Evolutionary conservation across 2,888 invertebrate species (phyloP).

Genomic region (Schizotus pectinicornis): DNA sequence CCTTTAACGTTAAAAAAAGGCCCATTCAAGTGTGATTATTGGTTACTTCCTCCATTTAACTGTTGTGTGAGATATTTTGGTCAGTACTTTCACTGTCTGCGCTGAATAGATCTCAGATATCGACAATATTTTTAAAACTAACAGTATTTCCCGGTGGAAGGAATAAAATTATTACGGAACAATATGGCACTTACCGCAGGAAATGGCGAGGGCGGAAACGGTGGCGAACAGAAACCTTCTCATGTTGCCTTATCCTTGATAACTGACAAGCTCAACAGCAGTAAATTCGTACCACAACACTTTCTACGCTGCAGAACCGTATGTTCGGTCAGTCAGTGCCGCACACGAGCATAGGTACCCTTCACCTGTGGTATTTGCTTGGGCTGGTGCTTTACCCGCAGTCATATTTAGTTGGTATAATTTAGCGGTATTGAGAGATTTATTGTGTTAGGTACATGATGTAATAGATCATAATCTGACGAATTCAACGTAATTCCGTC

Average conservation of each 20-base stretch:
- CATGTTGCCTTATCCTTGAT: slow-evolving; percentile 55
- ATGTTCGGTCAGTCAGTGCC: not conserved
- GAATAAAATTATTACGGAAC: not conserved
- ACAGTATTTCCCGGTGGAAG: not conserved
- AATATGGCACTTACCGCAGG: slow-evolving; percentile 42
- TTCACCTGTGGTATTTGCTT: slow-evolving; percentile 46
- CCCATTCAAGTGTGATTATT: too few species aligned
- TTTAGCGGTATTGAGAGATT: too few species aligned
- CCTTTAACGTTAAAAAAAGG: too few species aligned
- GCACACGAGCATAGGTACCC: slow-evolving; percentile 30
- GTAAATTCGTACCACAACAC: slow-evolving; percentile 42
- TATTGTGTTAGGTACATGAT: too few species aligned
- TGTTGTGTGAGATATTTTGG: not conserved
- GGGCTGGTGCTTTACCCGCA: slow-evolving; percentile 14
- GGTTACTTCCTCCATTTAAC: not conserved
- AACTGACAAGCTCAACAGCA: slow-evolving; percentile 41
- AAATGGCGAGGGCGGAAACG: slow-evolving; percentile 45
- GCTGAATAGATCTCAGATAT: not conserved
- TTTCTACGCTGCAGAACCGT: slow-evolving; percentile 46
- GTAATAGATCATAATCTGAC: too few species aligned
- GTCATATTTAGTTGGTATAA: not conserved
- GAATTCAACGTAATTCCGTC: too few species aligned
- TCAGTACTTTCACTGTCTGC: not conserved
- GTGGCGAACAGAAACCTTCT: slow-evolving; percentile 49
- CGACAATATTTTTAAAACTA: not conserved